Conservation (phyloP, 2,113 vertebrate genomes). For the Mormoops blainvillei region DNA sequence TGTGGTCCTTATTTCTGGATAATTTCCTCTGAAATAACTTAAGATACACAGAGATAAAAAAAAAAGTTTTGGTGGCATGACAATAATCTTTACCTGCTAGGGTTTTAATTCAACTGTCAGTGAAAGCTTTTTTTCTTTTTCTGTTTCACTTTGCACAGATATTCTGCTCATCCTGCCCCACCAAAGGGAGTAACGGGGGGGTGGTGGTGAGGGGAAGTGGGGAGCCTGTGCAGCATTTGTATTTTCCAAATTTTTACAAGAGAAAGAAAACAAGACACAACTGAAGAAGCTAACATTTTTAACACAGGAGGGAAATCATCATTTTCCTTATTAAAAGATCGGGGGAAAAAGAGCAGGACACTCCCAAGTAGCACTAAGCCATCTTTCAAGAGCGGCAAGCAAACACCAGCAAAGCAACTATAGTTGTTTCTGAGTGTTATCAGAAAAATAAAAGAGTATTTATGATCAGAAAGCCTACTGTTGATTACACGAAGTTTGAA, state of each 20-base stretch:
- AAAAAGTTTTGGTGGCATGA: neutral
- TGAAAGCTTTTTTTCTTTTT: neutral
- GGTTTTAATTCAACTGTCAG: neutral
- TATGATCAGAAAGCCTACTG: neutral
- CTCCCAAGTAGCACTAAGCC: no score
- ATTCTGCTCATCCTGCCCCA: neutral
- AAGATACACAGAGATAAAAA: neutral
- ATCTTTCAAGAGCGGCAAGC: neutral
- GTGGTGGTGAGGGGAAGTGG: accelerated
- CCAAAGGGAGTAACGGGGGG: neutral
- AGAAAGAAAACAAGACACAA: neutral
- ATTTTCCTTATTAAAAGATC: neutral
- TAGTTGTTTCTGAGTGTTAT: neutral
- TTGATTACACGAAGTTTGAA: neutral
- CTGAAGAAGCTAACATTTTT: neutral
- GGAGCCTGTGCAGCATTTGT: neutral
- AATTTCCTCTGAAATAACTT: neutral
- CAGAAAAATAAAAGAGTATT: neutral
- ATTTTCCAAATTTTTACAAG: neutral
- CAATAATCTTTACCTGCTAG: neutral
- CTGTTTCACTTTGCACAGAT: neutral
- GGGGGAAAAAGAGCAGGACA: neutral
- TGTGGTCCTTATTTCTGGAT: neutral
- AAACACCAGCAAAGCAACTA: neutral
- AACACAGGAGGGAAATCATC: neutral